Conservation (phyloP, 1,140 invertebrate species). For the Caenorhabditis elegans region WBcel235 BX284602.5:6700001-6700500, state of each 20-base stretch:
- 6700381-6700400: not conserved
- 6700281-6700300: not conserved
- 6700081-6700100: constrained; percentile 19
- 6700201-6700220: not conserved
- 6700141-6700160: too few species aligned
- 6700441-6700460: constrained; percentile 22
- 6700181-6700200: constrained; percentile 4
- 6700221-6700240: not conserved
- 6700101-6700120: not conserved
- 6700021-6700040: not conserved
- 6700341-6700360: not conserved
- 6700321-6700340: not conserved
- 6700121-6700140: not conserved
- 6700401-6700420: not conserved
- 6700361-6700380: not conserved
- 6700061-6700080: not conserved
- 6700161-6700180: not conserved
- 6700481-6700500: not conserved
- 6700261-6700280: not conserved
- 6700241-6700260: not conserved
- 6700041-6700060: not conserved
- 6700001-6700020: not conserved
- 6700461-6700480: not conserved
- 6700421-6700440: not conserved
- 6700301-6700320: too few species aligned